Evolutionary conservation across 2,113 vertebrate genomes (phyloP), one percentile per base, ranked within the genome.

Genomic region (Saguinus midas): DNA sequence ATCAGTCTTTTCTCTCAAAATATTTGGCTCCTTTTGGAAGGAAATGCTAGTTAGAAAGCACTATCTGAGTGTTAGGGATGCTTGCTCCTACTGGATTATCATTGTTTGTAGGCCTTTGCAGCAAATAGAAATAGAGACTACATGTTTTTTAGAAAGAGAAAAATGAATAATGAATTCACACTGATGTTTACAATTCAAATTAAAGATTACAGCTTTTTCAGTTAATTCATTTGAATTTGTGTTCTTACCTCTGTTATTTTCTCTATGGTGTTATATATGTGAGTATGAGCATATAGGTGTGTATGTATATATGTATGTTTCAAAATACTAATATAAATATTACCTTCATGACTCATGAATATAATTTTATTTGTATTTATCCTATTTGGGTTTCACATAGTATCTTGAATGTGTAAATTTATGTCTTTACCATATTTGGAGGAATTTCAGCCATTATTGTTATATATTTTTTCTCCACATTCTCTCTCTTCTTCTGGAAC

Each of bases 171-270:
- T 68, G 68, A 72, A 11, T 82, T 55, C 57, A 78, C 58, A 81
- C 23, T 64, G 18, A 86, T 80, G 64, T 68, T 92, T 92, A 35
- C 9, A 79, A 52, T 90, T 86, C 45, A 87, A 83, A 82, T 64
- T 4, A 64, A 87, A 35, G 17, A 90, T 94, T 90, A 78, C 3
- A 70, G 70, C 5, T 4, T 83, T 95, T 86, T 80, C 79, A 92
- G 8, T 64, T 45, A 72, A 86, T 82, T 92, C 4, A 10, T 92
- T 96, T 83, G 52, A 87, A 81, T 95, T 78, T 92, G 21, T 70
- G 73, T 66, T 94, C 43, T 76, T 86, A 43, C 87, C 11, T 82
- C 20, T 86, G 32, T 50, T 95, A 13, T 86, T 81, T 81, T 80
- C 45, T 89, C 50, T 85, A 21, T 78, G 32, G n/a, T 48, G n/a